Evolutionary conservation across 2,888 invertebrate genomes (phyloP), one percentile per base, ranked within the genome.

Genomic region (Fragum fragum): DNA sequence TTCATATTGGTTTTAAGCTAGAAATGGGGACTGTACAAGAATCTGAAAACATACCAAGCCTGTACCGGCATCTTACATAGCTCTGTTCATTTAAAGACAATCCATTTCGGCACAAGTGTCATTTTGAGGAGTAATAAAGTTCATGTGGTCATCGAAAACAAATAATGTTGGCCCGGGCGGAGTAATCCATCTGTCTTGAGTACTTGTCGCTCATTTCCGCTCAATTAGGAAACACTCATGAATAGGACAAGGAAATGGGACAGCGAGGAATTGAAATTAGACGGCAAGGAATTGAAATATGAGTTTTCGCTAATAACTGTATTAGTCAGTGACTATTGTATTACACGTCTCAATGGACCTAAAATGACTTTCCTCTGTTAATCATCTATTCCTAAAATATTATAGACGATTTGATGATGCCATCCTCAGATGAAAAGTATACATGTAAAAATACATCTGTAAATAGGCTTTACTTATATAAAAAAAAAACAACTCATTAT

Each of bases 261-360:
- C 26, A 14, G 23, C 21, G 16, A 57, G 57, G 57, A 57, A 57
- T 57, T 14, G 57, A 57, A 57, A 57, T 57, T 57, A 28, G 7
- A 26, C 57, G 57, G 26, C 14, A 57, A 57, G 57, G 57, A 57
- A 57, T 57, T 57, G 57, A 57, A 57, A 57, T 57, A 57, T 57
- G 57, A 28, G 14, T 23, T 57, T 57, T 57, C 28, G 26, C 28
- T 57, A 57, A 57, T 57, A 57, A 57, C 28, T 9, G 26, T 11
- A 57, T 57, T 57, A 57, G 57, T 57, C 57, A 57, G 57, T 57
- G 26, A 57, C 57, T 23, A 28, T 57, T 26, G 26, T 57, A 57
- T 23, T 57, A 57, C 57, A 57, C 26, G 57, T 57, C 57, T 26
- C 26, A 57, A 57, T 57, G 23, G 57, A 26, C 14, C 7, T 26